Evolutionary conservation across 2,113 vertebrate genomes (phyloP).

Genomic region (Protobothrops flavoviridis): DNA sequence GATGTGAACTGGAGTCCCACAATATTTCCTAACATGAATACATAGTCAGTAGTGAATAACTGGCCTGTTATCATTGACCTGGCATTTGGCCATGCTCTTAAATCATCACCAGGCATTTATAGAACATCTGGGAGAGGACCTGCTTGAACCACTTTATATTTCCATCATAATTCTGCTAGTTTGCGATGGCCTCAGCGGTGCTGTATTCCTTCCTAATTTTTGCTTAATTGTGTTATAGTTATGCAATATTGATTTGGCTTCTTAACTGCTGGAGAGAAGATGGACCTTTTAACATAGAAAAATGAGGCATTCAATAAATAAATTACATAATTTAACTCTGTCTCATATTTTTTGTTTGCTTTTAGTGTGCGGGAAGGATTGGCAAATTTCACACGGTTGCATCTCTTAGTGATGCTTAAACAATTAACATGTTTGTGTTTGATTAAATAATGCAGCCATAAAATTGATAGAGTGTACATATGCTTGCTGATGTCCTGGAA

Average conservation of each 20-base stretch:
- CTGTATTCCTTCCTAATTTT: not conserved
- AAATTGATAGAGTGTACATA: not conserved
- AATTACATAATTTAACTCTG: not conserved
- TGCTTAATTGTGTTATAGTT: not conserved
- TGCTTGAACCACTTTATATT: not conserved
- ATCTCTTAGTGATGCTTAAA: not conserved
- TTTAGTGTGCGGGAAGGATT: not conserved
- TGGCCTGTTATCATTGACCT: not conserved
- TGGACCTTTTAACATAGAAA: not conserved
- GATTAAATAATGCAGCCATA: not conserved
- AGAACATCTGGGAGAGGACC: not conserved
- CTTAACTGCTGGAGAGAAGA: not conserved
- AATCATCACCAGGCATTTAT: not conserved
- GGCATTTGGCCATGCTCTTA: not conserved
- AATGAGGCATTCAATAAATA: not conserved
- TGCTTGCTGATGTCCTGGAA: not conserved
- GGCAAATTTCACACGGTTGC: not conserved
- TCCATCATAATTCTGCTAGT: not conserved
- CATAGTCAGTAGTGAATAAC: not conserved
- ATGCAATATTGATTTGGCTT: not conserved
- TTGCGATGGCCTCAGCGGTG: not conserved
- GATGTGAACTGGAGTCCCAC: not conserved
- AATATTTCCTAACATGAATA: not conserved
- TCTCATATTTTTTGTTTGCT: not conserved
- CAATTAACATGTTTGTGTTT: not conserved